Conservation (phyloP, 2,888 invertebrate genomes). For the Melanchra persicariae region DNA sequence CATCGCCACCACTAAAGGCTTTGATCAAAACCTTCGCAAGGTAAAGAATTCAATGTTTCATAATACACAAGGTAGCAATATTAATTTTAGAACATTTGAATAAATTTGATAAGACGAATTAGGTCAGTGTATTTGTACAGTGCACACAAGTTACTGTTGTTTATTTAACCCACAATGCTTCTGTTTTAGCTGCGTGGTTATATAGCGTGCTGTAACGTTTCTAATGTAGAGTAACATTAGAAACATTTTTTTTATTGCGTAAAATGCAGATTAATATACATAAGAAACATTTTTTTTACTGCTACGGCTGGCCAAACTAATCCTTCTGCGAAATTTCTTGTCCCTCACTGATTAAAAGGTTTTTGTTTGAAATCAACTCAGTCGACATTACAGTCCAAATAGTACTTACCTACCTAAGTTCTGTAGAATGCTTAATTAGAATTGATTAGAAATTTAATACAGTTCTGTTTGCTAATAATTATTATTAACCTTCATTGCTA, state of each 20-base stretch:
- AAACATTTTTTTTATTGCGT: too few relatives aligned
- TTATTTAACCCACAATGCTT: constrained; percentile 23
- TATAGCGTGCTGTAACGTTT: not conserved
- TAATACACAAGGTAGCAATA: not conserved
- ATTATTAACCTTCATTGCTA: not conserved
- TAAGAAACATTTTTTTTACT: not conserved
- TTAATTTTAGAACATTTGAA: constrained; percentile 29
- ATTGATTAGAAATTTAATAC: not conserved
- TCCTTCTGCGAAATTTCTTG: not conserved
- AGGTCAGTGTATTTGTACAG: constrained; percentile 11
- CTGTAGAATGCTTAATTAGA: not conserved
- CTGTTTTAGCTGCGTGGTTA: not conserved
- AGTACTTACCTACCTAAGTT: too few relatives aligned
- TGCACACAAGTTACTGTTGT: constrained; percentile 5
- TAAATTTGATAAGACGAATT: not conserved
- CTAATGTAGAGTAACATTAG: not conserved
- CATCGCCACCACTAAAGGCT: constrained; percentile 83
- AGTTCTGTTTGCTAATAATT: not conserved
- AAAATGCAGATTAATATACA: too few relatives aligned
- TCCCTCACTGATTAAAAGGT: not conserved
- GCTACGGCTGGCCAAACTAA: not conserved
- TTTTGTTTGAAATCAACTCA: not conserved
- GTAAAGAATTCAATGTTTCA: constrained; percentile 66
- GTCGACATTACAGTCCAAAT: not conserved
- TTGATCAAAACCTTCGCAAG: constrained; percentile 85